Evolutionary conservation across 64 coral and sea anemone species (phyloP).

Genomic region (Stichodactyla mertensii): DNA sequence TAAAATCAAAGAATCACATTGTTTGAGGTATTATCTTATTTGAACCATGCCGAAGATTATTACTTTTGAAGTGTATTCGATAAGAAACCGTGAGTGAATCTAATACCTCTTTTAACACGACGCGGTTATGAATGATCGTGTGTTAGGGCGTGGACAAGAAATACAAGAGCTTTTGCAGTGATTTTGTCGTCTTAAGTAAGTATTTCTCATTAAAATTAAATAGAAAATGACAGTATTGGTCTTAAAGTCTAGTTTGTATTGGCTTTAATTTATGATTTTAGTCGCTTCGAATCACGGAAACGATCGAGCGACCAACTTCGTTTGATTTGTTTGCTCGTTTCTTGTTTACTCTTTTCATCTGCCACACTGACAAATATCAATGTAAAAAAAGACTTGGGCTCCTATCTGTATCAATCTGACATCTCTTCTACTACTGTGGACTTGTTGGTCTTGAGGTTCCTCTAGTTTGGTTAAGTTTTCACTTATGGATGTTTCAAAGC

Average conservation of each 20-base stretch:
- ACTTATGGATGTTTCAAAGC: neutral
- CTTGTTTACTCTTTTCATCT: conserved; percentile 15
- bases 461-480: neutral
- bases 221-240: neutral
- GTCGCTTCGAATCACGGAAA: conserved; percentile 12
- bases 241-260: conserved; percentile 2
- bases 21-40: conserved; percentile 20
- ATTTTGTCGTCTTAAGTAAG: neutral
- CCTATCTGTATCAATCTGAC: conserved; percentile 18
- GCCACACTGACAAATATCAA: conserved; percentile 12
- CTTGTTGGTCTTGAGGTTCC: neutral
- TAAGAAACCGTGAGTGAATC: neutral
- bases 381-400: neutral
- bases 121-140: neutral
- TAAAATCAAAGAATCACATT: conserved; percentile 8
- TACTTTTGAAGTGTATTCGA: neutral
- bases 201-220: conserved; percentile 10
- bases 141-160: conserved; percentile 10
- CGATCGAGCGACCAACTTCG: neutral
- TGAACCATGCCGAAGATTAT: neutral
- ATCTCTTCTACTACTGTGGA: neutral
- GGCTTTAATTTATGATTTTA: conserved; percentile 7
- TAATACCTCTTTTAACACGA: neutral
- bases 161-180: neutral
- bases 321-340: conserved; percentile 14